These are phyloP conservation scores for Prunella fulvescens DNA, from an alignment of 2,113 vertebrate species.

Conservation along the genomic window DNA sequence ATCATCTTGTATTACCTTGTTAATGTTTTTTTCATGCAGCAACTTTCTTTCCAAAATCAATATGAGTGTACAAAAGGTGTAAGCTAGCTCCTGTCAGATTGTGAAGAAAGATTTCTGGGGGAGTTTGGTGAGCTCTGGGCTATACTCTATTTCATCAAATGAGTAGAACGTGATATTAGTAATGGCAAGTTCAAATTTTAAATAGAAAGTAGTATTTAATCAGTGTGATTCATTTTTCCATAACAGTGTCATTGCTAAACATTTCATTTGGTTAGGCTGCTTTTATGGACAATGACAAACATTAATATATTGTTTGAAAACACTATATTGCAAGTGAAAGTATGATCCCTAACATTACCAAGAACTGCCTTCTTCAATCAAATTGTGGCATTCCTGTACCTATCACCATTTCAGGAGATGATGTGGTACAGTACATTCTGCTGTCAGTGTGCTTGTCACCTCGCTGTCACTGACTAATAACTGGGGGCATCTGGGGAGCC, in stretches of 20 bases:
- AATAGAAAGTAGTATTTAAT: not conserved
- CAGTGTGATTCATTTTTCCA: not conserved
- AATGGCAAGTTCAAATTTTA: not conserved
- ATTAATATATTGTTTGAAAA: not conserved
- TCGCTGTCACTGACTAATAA: not conserved
- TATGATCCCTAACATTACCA: not conserved
- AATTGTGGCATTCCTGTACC: not conserved
- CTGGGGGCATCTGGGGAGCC: not conserved
- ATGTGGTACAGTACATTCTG: not conserved
- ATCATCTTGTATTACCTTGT: not conserved
- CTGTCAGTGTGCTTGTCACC: not conserved
- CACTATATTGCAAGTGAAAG: not conserved
- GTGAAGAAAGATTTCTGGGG: not conserved
- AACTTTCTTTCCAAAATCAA: not conserved
- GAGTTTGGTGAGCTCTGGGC: not conserved
- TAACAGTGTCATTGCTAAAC: not conserved
- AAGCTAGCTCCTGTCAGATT: not conserved
- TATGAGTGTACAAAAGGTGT: not conserved
- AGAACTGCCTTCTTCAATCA: not conserved
- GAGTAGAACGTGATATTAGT: not conserved
- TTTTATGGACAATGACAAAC: not conserved
- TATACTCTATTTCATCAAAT: not conserved
- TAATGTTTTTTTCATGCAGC: not conserved
- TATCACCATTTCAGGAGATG: not conserved
- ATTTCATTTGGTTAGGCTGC: not conserved